Evolutionary conservation across 2,113 vertebrate genomes (phyloP).

Genomic region (Dasyornis broadbenti): DNA sequence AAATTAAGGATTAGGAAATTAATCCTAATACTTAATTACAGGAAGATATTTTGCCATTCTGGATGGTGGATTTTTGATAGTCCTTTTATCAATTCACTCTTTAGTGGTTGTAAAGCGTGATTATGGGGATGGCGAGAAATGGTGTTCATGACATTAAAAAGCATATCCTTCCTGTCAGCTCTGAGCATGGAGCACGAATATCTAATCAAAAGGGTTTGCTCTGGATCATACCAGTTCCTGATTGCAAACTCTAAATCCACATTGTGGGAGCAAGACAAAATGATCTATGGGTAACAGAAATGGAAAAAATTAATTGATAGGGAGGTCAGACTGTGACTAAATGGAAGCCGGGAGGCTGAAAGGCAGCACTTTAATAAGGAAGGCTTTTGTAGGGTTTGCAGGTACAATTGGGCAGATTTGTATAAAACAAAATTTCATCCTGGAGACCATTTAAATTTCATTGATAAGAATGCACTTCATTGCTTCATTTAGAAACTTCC

Average conservation of each 20-base stretch:
- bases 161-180: slow-evolving; percentile 45
- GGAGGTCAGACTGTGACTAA: slow-evolving; percentile 67
- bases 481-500: slow-evolving; percentile 28
- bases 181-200: slow-evolving; percentile 40
- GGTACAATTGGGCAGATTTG: neutral
- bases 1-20: slow-evolving; percentile 62
- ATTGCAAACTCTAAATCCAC: slow-evolving; percentile 43
- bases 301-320: slow-evolving; percentile 41
- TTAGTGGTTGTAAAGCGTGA: neutral
- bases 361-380: slow-evolving; percentile 19
- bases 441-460: slow-evolving; percentile 13
- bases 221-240: slow-evolving; percentile 59
- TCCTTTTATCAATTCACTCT: neutral
- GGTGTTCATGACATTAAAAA: neutral
- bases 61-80: slow-evolving; percentile 11
- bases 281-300: slow-evolving; percentile 63
- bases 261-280: slow-evolving; percentile 47
- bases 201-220: slow-evolving; percentile 61
- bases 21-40: slow-evolving; percentile 64
- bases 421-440: neutral
- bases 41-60: slow-evolving; percentile 51
- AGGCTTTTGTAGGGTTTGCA: slow-evolving; percentile 16
- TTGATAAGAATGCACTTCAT: slow-evolving; percentile 22
- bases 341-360: slow-evolving; percentile 55
- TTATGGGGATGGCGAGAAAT: neutral